Percentiles rank a stretch among this genome's conserved stretches.
Evolutionary conservation across 2,113 vertebrate genomes (phyloP).

Genomic region (Sapayoa aenigma): DNA sequence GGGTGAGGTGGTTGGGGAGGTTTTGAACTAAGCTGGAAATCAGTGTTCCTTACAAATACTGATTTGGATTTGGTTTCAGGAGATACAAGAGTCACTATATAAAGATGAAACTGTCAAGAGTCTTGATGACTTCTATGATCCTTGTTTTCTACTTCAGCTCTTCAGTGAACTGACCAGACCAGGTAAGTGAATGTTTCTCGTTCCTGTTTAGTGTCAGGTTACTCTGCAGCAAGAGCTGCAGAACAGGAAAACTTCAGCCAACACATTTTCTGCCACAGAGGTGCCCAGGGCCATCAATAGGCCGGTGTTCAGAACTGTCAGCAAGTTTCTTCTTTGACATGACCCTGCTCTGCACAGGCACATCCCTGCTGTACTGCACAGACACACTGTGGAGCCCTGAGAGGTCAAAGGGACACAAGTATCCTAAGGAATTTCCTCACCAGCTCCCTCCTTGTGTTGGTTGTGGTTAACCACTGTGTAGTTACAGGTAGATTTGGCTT

Average conservation of each 20-base stretch:
- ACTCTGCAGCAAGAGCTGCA: background rate
- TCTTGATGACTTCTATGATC: constrained; percentile 82
- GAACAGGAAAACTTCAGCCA: background rate
- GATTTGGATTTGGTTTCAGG: constrained; percentile 68
- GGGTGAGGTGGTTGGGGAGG: background rate
- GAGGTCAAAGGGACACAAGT: background rate
- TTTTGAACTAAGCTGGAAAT: background rate
- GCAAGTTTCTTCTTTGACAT: background rate
- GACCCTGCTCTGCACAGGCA: background rate
- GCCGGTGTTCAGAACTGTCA: background rate
- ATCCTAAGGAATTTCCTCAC: background rate
- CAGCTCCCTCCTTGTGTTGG: background rate
- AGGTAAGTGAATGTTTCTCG: constrained; percentile 73
- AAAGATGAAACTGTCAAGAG: constrained; percentile 57
- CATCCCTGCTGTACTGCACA: background rate
- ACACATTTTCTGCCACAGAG: background rate
- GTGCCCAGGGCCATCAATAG: background rate
- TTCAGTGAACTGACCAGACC: constrained; percentile 87
- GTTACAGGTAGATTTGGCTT: background rate
- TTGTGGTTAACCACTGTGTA: background rate
- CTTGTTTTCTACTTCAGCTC: constrained; percentile 90
- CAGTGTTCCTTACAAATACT: background rate
- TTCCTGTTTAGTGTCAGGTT: background rate
- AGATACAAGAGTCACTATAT: constrained; percentile 61
- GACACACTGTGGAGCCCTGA: background rate